phyloP scores from a whole-genome alignment of 37 sponge, comb jelly and placozoan genomes.

The Hexactinellida sp. region DNA sequence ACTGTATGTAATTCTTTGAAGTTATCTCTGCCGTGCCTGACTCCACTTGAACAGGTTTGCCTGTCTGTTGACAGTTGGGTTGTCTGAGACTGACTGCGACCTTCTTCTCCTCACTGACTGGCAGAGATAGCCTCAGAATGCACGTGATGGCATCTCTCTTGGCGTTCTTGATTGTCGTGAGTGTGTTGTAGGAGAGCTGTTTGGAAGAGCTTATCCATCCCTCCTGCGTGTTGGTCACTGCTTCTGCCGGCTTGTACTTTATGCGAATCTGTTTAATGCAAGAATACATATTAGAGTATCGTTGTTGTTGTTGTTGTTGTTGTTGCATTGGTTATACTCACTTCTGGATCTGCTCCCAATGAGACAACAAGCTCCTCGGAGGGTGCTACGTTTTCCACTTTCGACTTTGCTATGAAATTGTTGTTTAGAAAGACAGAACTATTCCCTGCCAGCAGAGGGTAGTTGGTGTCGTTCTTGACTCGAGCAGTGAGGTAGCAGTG shows the following conservation, averaged over 20 bases:
- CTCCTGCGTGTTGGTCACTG: conserved; percentile 5
- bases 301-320: not conserved
- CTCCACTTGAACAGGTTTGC: not conserved
- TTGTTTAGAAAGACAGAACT: not conserved
- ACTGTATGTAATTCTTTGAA: not conserved
- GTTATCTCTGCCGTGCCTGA: not conserved
- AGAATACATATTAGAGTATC: not conserved
- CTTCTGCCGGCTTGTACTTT: not conserved
- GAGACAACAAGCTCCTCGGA: not conserved
- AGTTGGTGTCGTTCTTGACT: not conserved
- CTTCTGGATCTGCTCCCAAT: not conserved
- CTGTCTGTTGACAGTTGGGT: not conserved
- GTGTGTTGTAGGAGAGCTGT: conserved; percentile 8
- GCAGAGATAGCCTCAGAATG: conserved; percentile 7
- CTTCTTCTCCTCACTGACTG: conserved; percentile 9
- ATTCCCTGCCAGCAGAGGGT: not conserved
- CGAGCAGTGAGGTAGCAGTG: conserved; percentile 6
- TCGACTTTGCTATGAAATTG: not conserved
- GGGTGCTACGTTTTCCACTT: conserved; percentile 4
- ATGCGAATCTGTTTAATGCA: not conserved
- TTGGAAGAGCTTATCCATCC: conserved; percentile 1
- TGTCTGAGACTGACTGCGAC: not conserved
- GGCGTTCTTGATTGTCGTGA: not conserved
- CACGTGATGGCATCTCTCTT: not conserved
- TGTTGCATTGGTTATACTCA: not conserved